These are phyloP conservation scores for Rhopalosiphum maidis DNA, from an alignment of 1,140 invertebrate genomes.

Conservation along the genomic window DNA sequence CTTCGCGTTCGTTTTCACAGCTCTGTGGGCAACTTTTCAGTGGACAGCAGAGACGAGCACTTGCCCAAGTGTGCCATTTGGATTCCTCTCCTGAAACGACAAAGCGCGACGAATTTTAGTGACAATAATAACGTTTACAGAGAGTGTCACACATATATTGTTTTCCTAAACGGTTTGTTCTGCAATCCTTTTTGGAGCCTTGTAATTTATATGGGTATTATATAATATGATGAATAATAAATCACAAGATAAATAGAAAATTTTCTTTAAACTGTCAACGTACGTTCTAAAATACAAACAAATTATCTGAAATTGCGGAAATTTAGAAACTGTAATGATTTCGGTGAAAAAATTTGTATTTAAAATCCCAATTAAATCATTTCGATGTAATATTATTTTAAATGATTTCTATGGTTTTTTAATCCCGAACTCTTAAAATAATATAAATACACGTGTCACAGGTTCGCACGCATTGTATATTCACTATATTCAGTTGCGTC, in stretches of 20 bases:
- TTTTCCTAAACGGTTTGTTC: not conserved
- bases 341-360: too few relatives aligned
- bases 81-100: slow-evolving; percentile 74
- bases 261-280: too few relatives aligned
- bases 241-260: too few relatives aligned
- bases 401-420: not conserved
- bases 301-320: too few relatives aligned
- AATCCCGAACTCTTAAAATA: not conserved
- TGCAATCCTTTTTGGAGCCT: too few relatives aligned
- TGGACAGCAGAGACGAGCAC: slow-evolving; percentile 78
- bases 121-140: not conserved
- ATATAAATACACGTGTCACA: not conserved
- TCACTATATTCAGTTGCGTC: too few relatives aligned
- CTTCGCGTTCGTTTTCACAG: slow-evolving; percentile 73
- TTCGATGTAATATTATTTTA: not conserved
- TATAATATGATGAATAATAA: too few relatives aligned
- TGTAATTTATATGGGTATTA: too few relatives aligned
- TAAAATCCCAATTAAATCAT: too few relatives aligned
- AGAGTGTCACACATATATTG: not conserved
- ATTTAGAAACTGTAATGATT: too few relatives aligned
- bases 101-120: not conserved
- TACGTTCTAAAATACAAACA: too few relatives aligned
- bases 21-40: slow-evolving; percentile 74
- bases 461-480: not conserved
- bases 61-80: slow-evolving; percentile 85